Evolutionary conservation across 2,113 vertebrate genomes (phyloP).

Genomic region (Hydropotes inermis): DNA sequence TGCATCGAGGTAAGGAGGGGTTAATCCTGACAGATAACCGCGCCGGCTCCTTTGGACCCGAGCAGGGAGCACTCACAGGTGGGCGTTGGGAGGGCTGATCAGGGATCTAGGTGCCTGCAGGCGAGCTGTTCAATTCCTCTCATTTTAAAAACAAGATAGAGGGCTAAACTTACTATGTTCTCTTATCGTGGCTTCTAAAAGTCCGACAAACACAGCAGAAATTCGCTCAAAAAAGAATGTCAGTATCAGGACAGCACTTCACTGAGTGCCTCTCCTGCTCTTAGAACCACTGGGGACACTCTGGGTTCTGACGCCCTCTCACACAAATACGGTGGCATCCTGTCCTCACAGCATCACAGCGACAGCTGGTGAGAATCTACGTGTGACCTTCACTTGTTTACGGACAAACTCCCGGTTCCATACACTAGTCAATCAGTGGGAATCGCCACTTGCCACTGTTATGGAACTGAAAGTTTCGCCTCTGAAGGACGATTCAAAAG

Average conservation of each 20-base stretch:
- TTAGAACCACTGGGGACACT: rapidly evolving
- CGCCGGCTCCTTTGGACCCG: rapidly evolving
- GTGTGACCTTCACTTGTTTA: not conserved
- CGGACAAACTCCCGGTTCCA: not conserved
- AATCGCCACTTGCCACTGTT: not conserved
- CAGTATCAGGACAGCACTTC: rapidly evolving
- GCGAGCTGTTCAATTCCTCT: not conserved
- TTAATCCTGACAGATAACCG: rapidly evolving
- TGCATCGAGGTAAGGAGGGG: rapidly evolving
- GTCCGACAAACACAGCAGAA: not conserved
- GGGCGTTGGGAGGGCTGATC: not conserved
- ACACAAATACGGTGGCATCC: rapidly evolving
- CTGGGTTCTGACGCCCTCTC: no score
- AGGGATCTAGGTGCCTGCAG: not conserved
- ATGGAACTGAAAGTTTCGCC: not conserved
- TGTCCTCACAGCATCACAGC: not conserved
- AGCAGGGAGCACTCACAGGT: not conserved
- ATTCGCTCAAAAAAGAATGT: not conserved
- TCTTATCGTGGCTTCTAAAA: not conserved
- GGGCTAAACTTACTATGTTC: not conserved
- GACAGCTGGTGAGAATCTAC: no score
- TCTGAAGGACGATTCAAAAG: no score
- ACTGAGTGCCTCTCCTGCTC: rapidly evolving
- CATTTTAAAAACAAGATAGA: not conserved
- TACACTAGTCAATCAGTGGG: rapidly evolving